A percentile compares a stretch with the other conserved stretches of the same genome.
Evolutionary conservation across 2,797 vertebrate species (phyloP).

Genomic region (Notamacropus eugenii): DNA sequence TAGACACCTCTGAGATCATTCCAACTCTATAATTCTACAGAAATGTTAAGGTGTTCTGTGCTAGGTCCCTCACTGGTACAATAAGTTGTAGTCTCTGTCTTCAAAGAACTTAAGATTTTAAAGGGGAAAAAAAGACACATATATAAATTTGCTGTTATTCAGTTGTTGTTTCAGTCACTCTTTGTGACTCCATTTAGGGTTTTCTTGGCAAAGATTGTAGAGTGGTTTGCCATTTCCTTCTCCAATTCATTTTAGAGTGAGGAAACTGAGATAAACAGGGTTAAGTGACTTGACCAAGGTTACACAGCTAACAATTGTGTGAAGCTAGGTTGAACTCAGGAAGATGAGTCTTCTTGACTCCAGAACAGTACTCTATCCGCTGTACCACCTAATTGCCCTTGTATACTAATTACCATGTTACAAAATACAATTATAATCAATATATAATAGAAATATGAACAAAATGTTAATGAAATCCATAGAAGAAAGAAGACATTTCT

Average conservation of each 20-base stretch:
- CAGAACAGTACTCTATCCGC: not conserved
- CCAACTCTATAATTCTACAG: not conserved
- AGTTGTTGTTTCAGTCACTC: too few species aligned
- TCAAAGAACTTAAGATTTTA: not conserved
- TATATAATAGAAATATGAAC: not conserved
- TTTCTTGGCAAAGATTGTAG: too few species aligned
- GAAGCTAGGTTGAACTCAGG: not conserved
- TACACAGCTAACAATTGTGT: not conserved
- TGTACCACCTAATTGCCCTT: not conserved
- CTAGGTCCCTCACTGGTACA: not conserved
- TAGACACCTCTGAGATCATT: not conserved
- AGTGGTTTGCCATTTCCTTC: not conserved
- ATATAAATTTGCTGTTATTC: not conserved
- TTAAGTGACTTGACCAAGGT: not conserved
- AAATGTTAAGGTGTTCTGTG: not conserved
- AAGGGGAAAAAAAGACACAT: not conserved
- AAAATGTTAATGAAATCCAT: not conserved
- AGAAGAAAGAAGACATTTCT: not conserved
- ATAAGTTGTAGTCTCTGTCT: not conserved
- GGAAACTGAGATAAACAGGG: not conserved
- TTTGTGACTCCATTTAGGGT: too few species aligned
- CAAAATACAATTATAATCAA: not conserved
- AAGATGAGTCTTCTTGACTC: not conserved
- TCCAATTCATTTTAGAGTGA: not conserved
- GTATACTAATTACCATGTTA: not conserved